Conservation (phyloP, 2,888 invertebrate genomes). For the Cheilosia soror region DNA sequence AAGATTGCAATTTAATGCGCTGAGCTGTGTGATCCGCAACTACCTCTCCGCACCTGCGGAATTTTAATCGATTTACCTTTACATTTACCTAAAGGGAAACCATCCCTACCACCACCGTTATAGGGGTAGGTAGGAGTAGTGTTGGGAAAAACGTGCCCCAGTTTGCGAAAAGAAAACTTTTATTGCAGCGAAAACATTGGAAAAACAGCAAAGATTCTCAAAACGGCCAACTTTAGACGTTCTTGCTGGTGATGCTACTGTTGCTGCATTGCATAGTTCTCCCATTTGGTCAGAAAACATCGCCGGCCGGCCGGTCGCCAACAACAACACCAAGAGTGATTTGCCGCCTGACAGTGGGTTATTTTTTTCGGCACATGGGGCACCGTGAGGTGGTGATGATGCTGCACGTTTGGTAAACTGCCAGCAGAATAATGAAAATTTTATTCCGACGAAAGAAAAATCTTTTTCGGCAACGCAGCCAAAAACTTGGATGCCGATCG, state of each 20-base stretch:
- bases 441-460: slow-evolving; percentile 12
- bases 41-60: neutral
- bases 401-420: slow-evolving; percentile 65
- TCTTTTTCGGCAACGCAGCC: slow-evolving; percentile 16
- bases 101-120: neutral
- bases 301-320: slow-evolving; percentile 21
- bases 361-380: neutral
- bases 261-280: slow-evolving; percentile 13
- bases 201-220: slow-evolving; percentile 17
- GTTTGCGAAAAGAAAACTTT: slow-evolving; percentile 37
- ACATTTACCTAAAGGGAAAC: slow-evolving; percentile 1
- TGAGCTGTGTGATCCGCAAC: neutral
- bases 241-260: neutral
- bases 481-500: slow-evolving; percentile 40
- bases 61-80: slow-evolving; percentile 51
- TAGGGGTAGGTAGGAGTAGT: neutral
- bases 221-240: slow-evolving; percentile 21
- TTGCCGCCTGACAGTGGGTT: neutral
- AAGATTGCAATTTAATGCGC: slow-evolving; percentile 59
- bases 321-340: slow-evolving; percentile 5
- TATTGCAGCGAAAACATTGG: slow-evolving; percentile 38
- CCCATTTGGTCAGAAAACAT: neutral
- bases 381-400: slow-evolving; percentile 27
- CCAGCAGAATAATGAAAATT: slow-evolving; percentile 65
- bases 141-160: slow-evolving; percentile 28